Evolutionary conservation across 2,888 invertebrate genomes (phyloP).

Genomic region (Cephus runcator): DNA sequence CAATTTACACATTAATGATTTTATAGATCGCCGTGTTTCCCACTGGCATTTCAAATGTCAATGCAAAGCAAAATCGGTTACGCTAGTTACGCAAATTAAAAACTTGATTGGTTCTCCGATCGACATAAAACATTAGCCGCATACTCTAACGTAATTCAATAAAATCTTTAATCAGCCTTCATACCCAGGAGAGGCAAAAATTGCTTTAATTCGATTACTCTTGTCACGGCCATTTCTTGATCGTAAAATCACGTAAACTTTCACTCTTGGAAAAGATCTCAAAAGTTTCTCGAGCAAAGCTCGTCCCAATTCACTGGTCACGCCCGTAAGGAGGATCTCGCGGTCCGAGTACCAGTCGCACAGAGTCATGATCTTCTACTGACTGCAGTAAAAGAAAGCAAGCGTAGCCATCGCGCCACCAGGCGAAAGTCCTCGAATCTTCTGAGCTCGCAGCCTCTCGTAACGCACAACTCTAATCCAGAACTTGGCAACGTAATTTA

Average conservation of each 20-base stretch:
- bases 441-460: background rate
- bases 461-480: too few relatives aligned
- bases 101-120: too few relatives aligned
- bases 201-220: conserved; percentile 46
- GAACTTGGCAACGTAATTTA: too few relatives aligned
- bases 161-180: conserved; percentile 7
- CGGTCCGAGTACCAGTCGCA: conserved; percentile 52
- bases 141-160: too few relatives aligned
- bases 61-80: too few relatives aligned
- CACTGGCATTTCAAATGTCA: too few relatives aligned
- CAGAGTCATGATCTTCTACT: conserved; percentile 50
- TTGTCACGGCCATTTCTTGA: conserved; percentile 31
- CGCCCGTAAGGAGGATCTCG: conserved; percentile 53
- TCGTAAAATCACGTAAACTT: conserved; percentile 43
- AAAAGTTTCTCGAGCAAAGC: conserved; percentile 53
- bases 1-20: too few relatives aligned
- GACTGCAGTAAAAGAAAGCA: conserved; percentile 4
- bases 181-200: conserved; percentile 51
- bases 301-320: conserved; percentile 52
- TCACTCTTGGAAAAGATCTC: conserved; percentile 42
- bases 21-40: too few relatives aligned
- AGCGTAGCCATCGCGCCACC: background rate
- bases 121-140: too few relatives aligned
- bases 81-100: too few relatives aligned
- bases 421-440: background rate